Percentiles rank a stretch among this genome's conserved stretches.
Evolutionary conservation across 2,888 invertebrate species (phyloP).

Genomic region (Clitarchus hookeri): DNA sequence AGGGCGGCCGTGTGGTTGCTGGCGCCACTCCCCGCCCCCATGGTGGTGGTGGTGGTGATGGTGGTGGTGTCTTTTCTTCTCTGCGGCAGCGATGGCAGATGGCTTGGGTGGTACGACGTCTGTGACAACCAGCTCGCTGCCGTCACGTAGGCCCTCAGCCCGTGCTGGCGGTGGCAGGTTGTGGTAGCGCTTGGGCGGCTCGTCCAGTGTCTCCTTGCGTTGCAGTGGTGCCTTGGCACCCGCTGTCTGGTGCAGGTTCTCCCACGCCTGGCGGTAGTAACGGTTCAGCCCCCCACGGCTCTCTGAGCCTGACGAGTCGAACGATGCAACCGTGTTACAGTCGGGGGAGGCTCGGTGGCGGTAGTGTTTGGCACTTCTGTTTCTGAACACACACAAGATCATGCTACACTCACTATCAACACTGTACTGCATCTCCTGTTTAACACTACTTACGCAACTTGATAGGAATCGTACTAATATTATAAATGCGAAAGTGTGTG

Average conservation of each 20-base stretch:
- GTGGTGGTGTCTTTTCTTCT: slow-evolving; percentile 72
- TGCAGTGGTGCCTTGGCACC: slow-evolving; percentile 58
- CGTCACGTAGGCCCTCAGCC: slow-evolving; percentile 66
- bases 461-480: too few relatives aligned
- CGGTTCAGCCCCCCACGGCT: slow-evolving; percentile 78
- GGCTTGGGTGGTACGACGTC: slow-evolving; percentile 54
- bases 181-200: slow-evolving; percentile 53
- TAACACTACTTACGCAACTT: too few relatives aligned
- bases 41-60: slow-evolving; percentile 73
- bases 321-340: slow-evolving; percentile 88
- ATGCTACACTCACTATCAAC: too few relatives aligned
- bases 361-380: slow-evolving; percentile 83
- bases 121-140: slow-evolving; percentile 76
- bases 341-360: slow-evolving; percentile 87
- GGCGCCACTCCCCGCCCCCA: slow-evolving; percentile 35
- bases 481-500: too few relatives aligned
- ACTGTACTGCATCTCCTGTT: too few relatives aligned
- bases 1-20: slow-evolving; percentile 27
- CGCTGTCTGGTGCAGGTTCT: slow-evolving; percentile 75
- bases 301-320: slow-evolving; percentile 86
- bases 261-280: slow-evolving; percentile 92
- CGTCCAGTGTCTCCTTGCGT: slow-evolving; percentile 72
- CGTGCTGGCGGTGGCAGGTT: slow-evolving; percentile 47
- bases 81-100: slow-evolving; percentile 48
- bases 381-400: slow-evolving; percentile 57